Conservation (phyloP, 2,113 vertebrate genomes). For the Leptosomus discolor region DNA sequence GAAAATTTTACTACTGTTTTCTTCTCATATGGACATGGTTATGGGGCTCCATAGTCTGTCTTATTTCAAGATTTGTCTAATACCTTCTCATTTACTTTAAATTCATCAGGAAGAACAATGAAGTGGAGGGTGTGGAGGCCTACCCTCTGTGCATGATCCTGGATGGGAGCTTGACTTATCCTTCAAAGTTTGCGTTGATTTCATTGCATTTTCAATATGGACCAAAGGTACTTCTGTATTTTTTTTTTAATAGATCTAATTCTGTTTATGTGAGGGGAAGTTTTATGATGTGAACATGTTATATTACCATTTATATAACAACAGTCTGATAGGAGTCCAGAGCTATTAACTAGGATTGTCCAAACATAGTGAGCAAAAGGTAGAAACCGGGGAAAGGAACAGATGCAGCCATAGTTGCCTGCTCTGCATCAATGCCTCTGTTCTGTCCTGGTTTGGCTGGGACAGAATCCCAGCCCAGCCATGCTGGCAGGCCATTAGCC, state of each 20-base stretch:
- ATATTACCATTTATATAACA: background rate
- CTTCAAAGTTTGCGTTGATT: background rate
- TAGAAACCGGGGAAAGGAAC: background rate
- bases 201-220: background rate
- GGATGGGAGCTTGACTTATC: background rate
- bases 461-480: too few species aligned
- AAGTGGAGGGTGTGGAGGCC: background rate
- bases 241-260: background rate
- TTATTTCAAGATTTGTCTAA: background rate
- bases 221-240: background rate
- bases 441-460: too few species aligned
- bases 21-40: background rate
- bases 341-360: background rate
- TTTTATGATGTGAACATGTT: background rate
- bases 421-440: background rate
- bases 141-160: background rate
- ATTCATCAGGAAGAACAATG: background rate
- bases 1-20: background rate
- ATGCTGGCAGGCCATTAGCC: too few species aligned
- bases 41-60: background rate
- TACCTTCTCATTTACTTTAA: background rate
- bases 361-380: background rate
- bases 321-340: background rate
- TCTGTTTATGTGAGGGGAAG: background rate
- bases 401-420: background rate